Conservation (phyloP, 37 sponge, comb jelly and placozoan species). For the Cliona cf. orientalis region DNA sequence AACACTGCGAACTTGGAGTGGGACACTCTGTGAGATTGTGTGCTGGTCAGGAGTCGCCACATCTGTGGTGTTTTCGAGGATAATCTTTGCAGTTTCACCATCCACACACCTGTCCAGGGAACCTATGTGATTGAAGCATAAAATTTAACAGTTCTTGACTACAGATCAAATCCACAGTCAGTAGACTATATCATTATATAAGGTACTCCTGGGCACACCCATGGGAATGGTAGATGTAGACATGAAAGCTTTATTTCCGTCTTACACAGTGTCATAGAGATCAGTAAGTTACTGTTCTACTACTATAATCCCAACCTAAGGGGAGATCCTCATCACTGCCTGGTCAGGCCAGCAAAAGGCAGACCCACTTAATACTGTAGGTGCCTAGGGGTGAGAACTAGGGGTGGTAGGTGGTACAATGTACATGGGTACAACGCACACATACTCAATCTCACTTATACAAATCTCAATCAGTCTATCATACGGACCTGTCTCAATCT, state of each 20-base stretch:
- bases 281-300: no score
- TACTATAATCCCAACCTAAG: no score
- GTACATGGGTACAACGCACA: background rate
- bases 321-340: no score
- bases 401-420: background rate
- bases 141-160: background rate
- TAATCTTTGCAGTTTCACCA: slow-evolving; percentile 59
- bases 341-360: no score
- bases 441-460: background rate
- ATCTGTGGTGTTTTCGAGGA: slow-evolving; percentile 21
- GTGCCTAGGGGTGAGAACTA: background rate
- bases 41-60: background rate
- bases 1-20: slow-evolving; percentile 46
- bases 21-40: background rate
- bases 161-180: background rate
- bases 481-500: slow-evolving; percentile 78
- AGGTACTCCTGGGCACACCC: no score
- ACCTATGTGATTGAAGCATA: slow-evolving; percentile 26
- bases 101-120: slow-evolving; percentile 78
- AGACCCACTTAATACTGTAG: no score
- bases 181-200: no score
- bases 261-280: no score
- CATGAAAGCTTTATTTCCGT: no score
- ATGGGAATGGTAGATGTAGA: no score
- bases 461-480: background rate